Conservation (phyloP, 1,140 invertebrate species). For the Bombus confusus region DNA sequence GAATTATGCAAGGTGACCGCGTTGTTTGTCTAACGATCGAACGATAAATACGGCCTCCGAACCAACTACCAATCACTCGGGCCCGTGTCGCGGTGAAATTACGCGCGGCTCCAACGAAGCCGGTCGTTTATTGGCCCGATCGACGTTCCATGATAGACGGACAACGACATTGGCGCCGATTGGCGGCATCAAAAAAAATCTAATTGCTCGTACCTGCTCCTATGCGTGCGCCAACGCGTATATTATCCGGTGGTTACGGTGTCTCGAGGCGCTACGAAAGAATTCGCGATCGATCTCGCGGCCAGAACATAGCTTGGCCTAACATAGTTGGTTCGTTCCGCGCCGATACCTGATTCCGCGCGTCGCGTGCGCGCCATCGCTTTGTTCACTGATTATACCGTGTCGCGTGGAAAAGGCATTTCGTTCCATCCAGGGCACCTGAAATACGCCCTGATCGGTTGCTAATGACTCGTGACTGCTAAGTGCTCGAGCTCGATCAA, state of each 20-base stretch:
- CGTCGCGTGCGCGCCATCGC: not conserved
- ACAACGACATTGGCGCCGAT: constrained; percentile 43
- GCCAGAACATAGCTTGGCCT: not conserved
- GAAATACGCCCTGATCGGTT: not conserved
- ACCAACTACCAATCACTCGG: constrained; percentile 22
- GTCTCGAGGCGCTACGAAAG: not conserved
- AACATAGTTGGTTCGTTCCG: not conserved
- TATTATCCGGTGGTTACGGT: constrained; percentile 36
- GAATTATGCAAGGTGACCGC: constrained; percentile 52
- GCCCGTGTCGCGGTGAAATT: constrained; percentile 33
- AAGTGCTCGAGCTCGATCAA: not conserved
- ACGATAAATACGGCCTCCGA: constrained; percentile 48
- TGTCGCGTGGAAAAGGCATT: not conserved
- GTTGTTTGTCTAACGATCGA: constrained; percentile 60
- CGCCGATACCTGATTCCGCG: too few species aligned
- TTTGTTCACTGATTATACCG: not conserved
- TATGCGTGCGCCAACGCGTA: not conserved
- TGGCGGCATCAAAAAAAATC: constrained; percentile 43
- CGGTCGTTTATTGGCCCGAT: constrained; percentile 50
- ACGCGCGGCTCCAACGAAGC: not conserved
- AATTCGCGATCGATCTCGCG: not conserved
- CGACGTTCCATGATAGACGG: constrained; percentile 33
- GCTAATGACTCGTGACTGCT: not conserved
- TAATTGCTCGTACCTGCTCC: constrained; percentile 47
- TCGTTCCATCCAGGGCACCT: not conserved